A percentile compares a stretch with the other conserved stretches of the same genome.
phyloP scores from a whole-genome alignment of 2,113 vertebrate species.

The Cichladusa arquata region DNA sequence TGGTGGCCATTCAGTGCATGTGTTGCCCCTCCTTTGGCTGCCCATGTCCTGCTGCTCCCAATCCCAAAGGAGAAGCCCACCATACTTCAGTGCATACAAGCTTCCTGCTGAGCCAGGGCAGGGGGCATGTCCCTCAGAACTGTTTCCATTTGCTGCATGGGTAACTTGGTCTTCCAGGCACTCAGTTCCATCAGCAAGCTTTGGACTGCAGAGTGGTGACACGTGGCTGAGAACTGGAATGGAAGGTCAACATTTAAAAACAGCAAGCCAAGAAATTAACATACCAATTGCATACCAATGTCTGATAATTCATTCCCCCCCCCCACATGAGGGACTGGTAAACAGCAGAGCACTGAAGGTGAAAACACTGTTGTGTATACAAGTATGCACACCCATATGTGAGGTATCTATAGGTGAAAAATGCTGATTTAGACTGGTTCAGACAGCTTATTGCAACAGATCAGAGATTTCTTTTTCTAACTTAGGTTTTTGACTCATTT shows the following conservation, averaged over 20 bases:
- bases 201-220: background rate
- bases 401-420: background rate
- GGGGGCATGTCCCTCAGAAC: background rate
- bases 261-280: background rate
- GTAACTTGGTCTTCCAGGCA: background rate
- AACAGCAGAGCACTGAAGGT: background rate
- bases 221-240: background rate
- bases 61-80: background rate
- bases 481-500: background rate
- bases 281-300: background rate
- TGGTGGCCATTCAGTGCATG: background rate
- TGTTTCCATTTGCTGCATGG: background rate
- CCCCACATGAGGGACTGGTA: background rate
- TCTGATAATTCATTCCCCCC: background rate
- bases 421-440: background rate
- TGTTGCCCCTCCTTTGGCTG: background rate
- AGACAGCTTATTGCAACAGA: background rate
- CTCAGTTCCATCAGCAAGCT: background rate
- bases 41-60: background rate
- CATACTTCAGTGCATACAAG: background rate
- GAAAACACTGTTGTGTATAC: background rate
- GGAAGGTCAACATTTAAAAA: background rate
- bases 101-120: rapidly evolving
- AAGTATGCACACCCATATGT: background rate
- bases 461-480: background rate